phyloP scores from a whole-genome alignment of 2,797 vertebrate genomes.

The Platyrinchus mystaceus region DNA sequence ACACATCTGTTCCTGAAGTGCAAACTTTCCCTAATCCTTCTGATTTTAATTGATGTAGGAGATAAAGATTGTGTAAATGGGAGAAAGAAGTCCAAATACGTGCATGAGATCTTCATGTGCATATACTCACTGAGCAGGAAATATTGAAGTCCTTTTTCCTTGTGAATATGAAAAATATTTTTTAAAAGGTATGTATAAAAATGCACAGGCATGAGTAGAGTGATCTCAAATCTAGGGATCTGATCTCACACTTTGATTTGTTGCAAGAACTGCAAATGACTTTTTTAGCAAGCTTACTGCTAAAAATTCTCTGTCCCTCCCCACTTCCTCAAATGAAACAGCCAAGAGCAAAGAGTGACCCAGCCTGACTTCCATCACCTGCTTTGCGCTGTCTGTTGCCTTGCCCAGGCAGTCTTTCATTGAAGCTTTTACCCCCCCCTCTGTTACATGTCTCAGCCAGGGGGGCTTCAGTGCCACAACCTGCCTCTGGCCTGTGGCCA shows the following conservation, averaged over 20 bases:
- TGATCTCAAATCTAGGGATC: neutral
- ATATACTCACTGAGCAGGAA: neutral
- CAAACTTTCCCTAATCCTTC: neutral
- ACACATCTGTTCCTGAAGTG: neutral
- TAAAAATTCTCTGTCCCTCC: neutral
- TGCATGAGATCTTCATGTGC: neutral
- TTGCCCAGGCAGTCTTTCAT: too few relatives aligned
- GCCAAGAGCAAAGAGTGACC: neutral
- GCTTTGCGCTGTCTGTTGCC: fast-evolving
- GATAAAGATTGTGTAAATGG: neutral
- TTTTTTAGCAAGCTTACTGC: neutral
- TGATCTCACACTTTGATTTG: neutral
- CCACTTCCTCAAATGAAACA: neutral
- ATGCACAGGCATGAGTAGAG: fast-evolving
- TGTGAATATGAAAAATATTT: neutral
- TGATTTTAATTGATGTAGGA: neutral
- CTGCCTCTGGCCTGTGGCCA: too few relatives aligned
- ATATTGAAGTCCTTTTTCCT: neutral
- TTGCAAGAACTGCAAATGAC: neutral
- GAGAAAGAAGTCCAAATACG: neutral
- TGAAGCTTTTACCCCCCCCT: too few relatives aligned
- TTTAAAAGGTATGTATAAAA: neutral
- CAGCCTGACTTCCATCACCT: fast-evolving
- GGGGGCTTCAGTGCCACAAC: too few relatives aligned
- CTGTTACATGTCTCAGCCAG: too few relatives aligned